phyloP scores from a whole-genome alignment of 2,797 vertebrate genomes.

The Sandelia bainsii region DNA sequence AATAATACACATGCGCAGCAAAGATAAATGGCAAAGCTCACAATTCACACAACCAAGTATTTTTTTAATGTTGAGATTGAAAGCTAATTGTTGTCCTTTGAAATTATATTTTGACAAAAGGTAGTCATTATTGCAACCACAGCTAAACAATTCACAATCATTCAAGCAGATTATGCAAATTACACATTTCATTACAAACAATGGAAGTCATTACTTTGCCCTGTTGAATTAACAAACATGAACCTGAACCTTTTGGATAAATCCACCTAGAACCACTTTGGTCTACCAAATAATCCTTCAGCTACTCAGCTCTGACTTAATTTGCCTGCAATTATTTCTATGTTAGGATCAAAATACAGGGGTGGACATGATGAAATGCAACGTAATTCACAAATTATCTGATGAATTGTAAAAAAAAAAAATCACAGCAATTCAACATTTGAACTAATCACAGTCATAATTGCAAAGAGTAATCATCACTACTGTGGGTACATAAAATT shows the following conservation, averaged over 20 bases:
- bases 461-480: conserved; percentile 38
- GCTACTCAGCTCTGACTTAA: background rate
- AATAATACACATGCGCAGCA: conserved; percentile 4
- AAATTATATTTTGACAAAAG: conserved; percentile 26
- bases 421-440: conserved; percentile 27
- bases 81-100: conserved; percentile 20
- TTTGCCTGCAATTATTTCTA: background rate
- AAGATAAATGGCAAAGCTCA: background rate
- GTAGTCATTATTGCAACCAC: conserved; percentile 18
- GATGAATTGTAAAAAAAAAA: conserved; percentile 7
- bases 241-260: background rate
- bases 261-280: background rate
- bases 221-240: background rate
- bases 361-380: conserved; percentile 1
- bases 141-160: conserved; percentile 18
- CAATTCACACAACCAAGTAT: background rate
- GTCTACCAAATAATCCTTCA: background rate
- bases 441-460: conserved; percentile 44
- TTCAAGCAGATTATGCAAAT: conserved; percentile 15
- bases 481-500: conserved; percentile 22
- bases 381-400: conserved; percentile 2
- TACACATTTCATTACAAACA: conserved; percentile 30
- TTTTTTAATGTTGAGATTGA: conserved; percentile 4
- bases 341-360: background rate
- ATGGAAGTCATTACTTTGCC: background rate